phyloP scores from a whole-genome alignment of 1,140 invertebrate species.

The Eriocheir sinensis region DNA sequence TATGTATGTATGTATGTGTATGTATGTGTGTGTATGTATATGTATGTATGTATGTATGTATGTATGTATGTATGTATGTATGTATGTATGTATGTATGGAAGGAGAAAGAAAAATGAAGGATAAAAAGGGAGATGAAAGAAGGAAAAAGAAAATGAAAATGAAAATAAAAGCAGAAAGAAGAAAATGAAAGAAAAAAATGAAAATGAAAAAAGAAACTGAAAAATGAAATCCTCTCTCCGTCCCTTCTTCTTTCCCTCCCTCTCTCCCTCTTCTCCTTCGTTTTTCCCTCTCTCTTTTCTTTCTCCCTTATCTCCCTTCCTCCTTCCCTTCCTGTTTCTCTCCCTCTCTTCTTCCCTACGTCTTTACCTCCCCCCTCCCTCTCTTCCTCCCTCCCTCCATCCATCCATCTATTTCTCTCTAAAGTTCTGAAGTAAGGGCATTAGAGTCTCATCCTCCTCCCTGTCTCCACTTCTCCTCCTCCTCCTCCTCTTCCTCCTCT shows the following conservation, averaged over 20 bases:
- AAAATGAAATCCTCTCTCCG: not conserved
- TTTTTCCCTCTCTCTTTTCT: not conserved
- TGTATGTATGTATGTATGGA: conserved; percentile 28
- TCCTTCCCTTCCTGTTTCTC: not conserved
- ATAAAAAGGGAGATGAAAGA: not conserved
- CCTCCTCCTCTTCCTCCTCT: not conserved
- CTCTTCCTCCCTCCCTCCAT: not conserved
- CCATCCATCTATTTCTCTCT: not conserved
- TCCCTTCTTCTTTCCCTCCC: no score
- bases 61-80: conserved; percentile 33
- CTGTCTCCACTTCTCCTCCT: not conserved
- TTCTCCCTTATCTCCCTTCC: not conserved
- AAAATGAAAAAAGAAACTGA: not conserved
- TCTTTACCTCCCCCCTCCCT: no score
- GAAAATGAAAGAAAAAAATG: no score
- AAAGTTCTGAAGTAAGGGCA: not conserved
- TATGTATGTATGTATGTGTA: not conserved
- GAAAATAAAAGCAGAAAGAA: no score
- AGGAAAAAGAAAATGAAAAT: no score
- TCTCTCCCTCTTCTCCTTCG: not conserved
- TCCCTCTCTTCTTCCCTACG: no score
- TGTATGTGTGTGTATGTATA: conserved; percentile 2
- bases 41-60: conserved; percentile 32
- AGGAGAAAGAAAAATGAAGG: not conserved
- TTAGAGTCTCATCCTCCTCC: not conserved